Base-by-base conservation (phyloP, 2,113 vertebrate genomes). In the Vicugna pacos region DNA sequence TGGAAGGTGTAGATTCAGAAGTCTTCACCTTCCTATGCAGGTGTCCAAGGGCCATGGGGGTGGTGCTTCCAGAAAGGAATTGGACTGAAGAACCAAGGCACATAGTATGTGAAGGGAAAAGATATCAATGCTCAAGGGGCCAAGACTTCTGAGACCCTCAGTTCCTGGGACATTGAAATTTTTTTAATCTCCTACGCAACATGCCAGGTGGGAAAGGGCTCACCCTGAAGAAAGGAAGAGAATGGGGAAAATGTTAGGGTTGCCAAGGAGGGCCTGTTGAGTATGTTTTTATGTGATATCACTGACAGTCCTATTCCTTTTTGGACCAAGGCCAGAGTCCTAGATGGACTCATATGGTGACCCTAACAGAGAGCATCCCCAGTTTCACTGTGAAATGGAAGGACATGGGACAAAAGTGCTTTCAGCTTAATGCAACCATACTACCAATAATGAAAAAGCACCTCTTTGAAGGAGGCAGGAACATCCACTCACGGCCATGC, bases 401-500 rank as follows among this genome's bases (percentile, higher is more conserved):
- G 52, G 48, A 75, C 35, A 11, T 0, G 14, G 26, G 32, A n/a
- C 6, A 10, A 26, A 26, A 10, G 0, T 17, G 7, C 50, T 56
- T 64, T 65, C 16, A 6, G 2, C 11, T 60, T 58, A 42, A 17
- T 2, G 1, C 10, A 84, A 67, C 5, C 19, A 42, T 17, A 20
- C 48, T 38, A 81, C 30, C 24, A 56, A 4, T 28, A 46, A 77
- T 58, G 48, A 79, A 42, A 84, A 81, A 48, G 10, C 6, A 48
- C 56, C 26, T 70, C 30, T 64, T 16, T 22, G 26, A 86, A 56
- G 32, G 19, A n/a, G 15, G 8, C 6, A 8, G 28, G 35, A n/a
- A 14, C 9, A 26, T 38, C 24, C 11, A 3, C 24, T 52, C 35
- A 8, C 0, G 20, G 26, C 50, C 50, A 17, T 4, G 0, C 4